Evolutionary conservation across 2,888 invertebrate genomes (phyloP).

Genomic region (Catocala nupta): DNA sequence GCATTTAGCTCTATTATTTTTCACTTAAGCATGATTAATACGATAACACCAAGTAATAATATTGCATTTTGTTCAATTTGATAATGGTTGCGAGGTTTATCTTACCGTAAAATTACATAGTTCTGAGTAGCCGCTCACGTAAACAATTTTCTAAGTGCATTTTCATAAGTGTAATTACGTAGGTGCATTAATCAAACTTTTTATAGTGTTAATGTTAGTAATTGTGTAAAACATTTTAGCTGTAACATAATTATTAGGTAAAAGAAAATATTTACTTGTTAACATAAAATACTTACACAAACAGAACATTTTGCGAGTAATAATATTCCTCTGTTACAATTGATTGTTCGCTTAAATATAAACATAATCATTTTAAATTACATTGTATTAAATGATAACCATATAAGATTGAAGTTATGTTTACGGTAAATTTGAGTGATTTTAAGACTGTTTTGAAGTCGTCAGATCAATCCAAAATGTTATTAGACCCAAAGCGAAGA

Average conservation of each 20-base stretch:
- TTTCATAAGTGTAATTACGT: conserved; percentile 43
- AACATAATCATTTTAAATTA: too few species aligned
- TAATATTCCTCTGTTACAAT: too few species aligned
- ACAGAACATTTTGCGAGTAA: too few species aligned
- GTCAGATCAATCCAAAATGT: too few species aligned
- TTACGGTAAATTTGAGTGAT: too few species aligned
- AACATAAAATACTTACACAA: too few species aligned
- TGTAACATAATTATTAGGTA: not conserved
- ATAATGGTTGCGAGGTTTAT: conserved; percentile 51
- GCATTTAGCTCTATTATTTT: conserved; percentile 71
- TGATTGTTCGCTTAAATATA: too few species aligned
- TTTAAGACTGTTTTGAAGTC: too few species aligned
- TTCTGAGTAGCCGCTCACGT: conserved; percentile 41
- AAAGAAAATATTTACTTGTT: too few species aligned
- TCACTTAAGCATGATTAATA: conserved; percentile 70
- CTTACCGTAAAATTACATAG: conserved; percentile 53
- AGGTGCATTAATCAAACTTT: conserved; percentile 41
- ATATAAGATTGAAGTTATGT: too few species aligned
- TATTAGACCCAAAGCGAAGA: too few species aligned
- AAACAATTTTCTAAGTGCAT: conserved; percentile 57
- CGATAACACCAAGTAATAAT: conserved; percentile 47
- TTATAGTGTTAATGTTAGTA: conserved; percentile 7
- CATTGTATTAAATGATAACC: too few species aligned
- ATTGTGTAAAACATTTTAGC: conserved; percentile 9
- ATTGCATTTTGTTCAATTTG: conserved; percentile 58